Evolutionary conservation across 1,140 invertebrate genomes (phyloP).

Genomic region (Heliconius eleuchia): DNA sequence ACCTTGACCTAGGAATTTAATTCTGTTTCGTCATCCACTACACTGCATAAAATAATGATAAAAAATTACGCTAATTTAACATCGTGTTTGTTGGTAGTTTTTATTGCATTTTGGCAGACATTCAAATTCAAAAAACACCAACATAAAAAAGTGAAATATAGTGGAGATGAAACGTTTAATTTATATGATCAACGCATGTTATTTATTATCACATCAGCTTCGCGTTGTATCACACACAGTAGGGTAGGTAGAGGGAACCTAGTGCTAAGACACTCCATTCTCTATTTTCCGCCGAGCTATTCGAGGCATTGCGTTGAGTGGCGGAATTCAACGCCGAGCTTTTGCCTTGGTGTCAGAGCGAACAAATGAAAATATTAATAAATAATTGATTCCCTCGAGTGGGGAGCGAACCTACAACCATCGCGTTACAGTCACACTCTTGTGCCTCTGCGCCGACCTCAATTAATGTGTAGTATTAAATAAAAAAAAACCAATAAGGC

Average conservation of each 20-base stretch:
- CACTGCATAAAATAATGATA: conserved; percentile 49
- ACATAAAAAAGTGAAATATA: conserved; percentile 2
- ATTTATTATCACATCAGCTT: not conserved
- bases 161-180: not conserved
- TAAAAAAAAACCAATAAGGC: conserved; percentile 15
- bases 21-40: conserved; percentile 71
- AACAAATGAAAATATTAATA: no score
- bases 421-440: no score
- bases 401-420: no score
- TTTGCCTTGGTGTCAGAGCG: no score
- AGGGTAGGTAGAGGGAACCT: no score
- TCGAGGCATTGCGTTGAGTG: no score
- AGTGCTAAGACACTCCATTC: no score
- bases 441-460: no score
- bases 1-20: conserved; percentile 80
- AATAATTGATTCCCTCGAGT: no score
- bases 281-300: no score
- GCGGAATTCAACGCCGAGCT: no score
- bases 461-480: not conserved
- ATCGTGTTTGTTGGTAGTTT: conserved; percentile 12
- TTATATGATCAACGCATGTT: not conserved
- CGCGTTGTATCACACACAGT: no score
- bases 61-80: conserved; percentile 27
- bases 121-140: conserved; percentile 12
- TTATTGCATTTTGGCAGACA: conserved; percentile 17